Evolutionary conservation across 2,888 invertebrate species (phyloP), one percentile per base, ranked within the genome.

Genomic region (Tetanocera ferruginea): DNA sequence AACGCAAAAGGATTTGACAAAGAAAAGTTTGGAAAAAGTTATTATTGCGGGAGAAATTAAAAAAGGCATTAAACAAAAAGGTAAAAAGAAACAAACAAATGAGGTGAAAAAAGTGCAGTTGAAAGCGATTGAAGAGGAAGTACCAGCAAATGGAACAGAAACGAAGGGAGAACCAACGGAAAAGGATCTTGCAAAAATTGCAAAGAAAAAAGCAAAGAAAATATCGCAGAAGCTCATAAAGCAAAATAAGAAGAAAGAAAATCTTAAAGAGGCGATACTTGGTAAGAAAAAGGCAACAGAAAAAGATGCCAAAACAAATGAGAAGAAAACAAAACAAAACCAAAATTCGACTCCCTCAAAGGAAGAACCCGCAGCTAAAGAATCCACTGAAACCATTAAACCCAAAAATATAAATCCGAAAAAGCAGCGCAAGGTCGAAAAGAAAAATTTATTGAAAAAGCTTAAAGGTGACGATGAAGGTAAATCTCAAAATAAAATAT

Each of bases 161-260:
- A 6, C 25, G 8, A 55, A 72, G 2, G 34, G 14, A 60, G 6
- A 31, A 23, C 31, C 82, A 19, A 76, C 80, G 1, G 76, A 60
- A 0, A 76, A 81, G 1, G 85, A 84, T 37, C 23, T 82, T 51
- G 83, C 83, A 19, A 86, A 84, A 69, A 84, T 86, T 19, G 83
- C 82, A 62, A 87, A 85, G 74, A 87, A 86, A 76, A 86, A 85
- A 34, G 84, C 82, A 0, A 86, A 86, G n/a, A 87, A 87, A 57
- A 67, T 80, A 67, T 83, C 83, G 0, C 83, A 87, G 49, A 87
- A 86, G 64, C 77, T 84, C 0, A 86, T 83, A 34, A 86, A 84
- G 11, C 80, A 80, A 4, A 78, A 82, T 19, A 82, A 79, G 1
- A 86, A 84, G 31, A 6, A 51, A 17, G 51, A 19, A 14, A 34